phyloP scores from a whole-genome alignment of 2,888 invertebrate species.

The Beris morrisii region DNA sequence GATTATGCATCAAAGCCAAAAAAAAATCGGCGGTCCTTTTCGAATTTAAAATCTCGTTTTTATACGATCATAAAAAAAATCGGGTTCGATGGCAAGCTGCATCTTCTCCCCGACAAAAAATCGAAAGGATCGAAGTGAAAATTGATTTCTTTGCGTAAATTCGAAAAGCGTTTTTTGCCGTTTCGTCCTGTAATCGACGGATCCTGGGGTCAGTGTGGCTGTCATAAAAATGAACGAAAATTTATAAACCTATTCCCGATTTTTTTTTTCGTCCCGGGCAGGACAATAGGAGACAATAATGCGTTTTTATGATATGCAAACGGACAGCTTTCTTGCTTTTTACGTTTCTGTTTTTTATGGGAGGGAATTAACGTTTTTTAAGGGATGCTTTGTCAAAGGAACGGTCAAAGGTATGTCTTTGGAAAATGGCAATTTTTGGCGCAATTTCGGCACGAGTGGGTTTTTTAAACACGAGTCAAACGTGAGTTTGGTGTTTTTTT shows the following conservation, averaged over 20 bases:
- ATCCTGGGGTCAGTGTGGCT: slow-evolving; percentile 21
- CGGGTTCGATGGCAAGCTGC: slow-evolving; percentile 25
- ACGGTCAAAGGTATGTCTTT: neutral
- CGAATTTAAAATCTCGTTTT: slow-evolving; percentile 14
- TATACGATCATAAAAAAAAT: slow-evolving; percentile 24
- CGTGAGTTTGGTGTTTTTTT: slow-evolving; percentile 1
- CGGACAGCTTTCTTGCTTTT: slow-evolving; percentile 14
- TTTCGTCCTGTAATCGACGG: slow-evolving; percentile 1
- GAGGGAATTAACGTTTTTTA: slow-evolving; percentile 13
- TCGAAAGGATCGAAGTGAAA: neutral
- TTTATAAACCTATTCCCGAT: slow-evolving; percentile 3
- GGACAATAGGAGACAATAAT: slow-evolving; percentile 13
- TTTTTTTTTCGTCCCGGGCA: neutral
- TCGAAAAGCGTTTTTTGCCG: slow-evolving; percentile 7
- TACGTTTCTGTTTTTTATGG: neutral
- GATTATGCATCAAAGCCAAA: slow-evolving; percentile 9
- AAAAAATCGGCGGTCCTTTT: neutral
- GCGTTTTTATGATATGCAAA: slow-evolving; percentile 27
- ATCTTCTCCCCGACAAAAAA: neutral
- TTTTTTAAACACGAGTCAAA: slow-evolving; percentile 4
- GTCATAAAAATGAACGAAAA: slow-evolving; percentile 29
- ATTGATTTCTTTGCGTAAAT: slow-evolving; percentile 6
- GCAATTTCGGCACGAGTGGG: slow-evolving; percentile 22
- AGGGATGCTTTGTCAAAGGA: slow-evolving; percentile 3
- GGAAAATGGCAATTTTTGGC: slow-evolving; percentile 7